Conservation (phyloP, 2,113 vertebrate species). For the Cynopterus brachyotis region DNA sequence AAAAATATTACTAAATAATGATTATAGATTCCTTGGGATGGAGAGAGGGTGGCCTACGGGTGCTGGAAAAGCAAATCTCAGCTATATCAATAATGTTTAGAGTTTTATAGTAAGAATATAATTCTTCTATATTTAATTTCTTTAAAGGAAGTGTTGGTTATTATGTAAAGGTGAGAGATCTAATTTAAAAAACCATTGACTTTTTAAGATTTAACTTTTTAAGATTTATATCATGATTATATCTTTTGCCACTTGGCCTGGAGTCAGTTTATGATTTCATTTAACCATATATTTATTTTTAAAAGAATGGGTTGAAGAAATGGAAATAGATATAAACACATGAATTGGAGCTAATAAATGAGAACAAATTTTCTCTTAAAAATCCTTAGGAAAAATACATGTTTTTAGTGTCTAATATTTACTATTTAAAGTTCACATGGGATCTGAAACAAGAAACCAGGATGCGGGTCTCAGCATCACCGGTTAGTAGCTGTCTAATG, state of each 20-base stretch:
- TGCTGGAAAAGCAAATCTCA: neutral
- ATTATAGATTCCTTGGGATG: neutral
- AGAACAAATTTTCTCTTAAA: neutral
- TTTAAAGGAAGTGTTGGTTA: constrained; percentile 14
- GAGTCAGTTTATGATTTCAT: constrained; percentile 19
- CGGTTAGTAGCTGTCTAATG: too few species aligned
- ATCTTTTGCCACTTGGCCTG: neutral
- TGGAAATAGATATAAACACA: neutral
- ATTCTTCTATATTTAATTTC: neutral
- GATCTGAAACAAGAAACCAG: neutral
- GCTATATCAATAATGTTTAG: neutral
- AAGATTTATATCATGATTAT: neutral
- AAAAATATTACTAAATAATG: neutral
- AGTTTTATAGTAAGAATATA: neutral
- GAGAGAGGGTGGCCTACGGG: neutral
- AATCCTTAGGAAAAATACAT: neutral
- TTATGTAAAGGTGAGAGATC: neutral
- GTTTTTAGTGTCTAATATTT: neutral
- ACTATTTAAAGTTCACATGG: neutral
- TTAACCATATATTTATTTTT: neutral
- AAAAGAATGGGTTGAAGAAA: neutral
- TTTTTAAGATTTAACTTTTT: neutral
- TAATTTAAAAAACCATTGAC: neutral
- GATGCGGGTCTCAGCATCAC: accelerated
- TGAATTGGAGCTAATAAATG: neutral